These are phyloP conservation scores for Bembecia ichneumoniformis DNA, from an alignment of 2,888 invertebrate species.

Conservation along the genomic window DNA sequence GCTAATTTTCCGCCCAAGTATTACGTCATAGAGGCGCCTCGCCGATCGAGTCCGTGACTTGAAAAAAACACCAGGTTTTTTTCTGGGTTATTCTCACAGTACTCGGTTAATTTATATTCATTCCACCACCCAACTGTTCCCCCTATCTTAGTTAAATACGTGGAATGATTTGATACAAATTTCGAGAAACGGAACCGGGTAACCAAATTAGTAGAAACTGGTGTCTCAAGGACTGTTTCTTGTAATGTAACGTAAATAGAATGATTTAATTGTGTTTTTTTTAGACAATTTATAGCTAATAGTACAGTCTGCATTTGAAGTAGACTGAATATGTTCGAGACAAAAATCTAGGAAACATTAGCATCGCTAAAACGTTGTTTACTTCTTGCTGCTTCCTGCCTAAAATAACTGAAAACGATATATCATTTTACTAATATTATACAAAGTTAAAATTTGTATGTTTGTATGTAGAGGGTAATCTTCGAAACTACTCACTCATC, in stretches of 20 bases:
- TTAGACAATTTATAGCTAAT: not conserved
- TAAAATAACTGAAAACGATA: too few species aligned
- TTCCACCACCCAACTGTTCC: slow-evolving; percentile 19
- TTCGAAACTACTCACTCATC: too few species aligned
- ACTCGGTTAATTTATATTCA: slow-evolving; percentile 44
- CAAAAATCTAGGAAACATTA: not conserved
- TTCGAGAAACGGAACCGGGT: slow-evolving; percentile 45
- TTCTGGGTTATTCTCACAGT: slow-evolving; percentile 46
- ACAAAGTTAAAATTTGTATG: too few species aligned
- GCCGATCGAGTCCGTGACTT: slow-evolving; percentile 21
- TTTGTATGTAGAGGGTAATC: too few species aligned
- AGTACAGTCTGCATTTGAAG: not conserved
- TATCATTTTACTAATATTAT: too few species aligned
- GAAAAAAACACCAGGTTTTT: slow-evolving; percentile 26
- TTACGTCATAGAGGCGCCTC: slow-evolving; percentile 6
- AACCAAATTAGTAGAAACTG: slow-evolving; percentile 40
- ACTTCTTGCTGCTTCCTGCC: not conserved
- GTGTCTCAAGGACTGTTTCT: slow-evolving; percentile 43
- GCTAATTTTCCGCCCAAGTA: not conserved
- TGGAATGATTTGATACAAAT: slow-evolving; percentile 39
- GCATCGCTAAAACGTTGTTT: not conserved
- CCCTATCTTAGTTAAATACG: slow-evolving; percentile 37
- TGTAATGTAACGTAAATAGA: slow-evolving; percentile 26
- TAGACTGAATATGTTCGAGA: not conserved
- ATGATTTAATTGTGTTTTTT: slow-evolving; percentile 18